Evolutionary conservation across 2,888 invertebrate genomes (phyloP), one percentile per base, ranked within the genome.

Genomic region (Boloria selene): DNA sequence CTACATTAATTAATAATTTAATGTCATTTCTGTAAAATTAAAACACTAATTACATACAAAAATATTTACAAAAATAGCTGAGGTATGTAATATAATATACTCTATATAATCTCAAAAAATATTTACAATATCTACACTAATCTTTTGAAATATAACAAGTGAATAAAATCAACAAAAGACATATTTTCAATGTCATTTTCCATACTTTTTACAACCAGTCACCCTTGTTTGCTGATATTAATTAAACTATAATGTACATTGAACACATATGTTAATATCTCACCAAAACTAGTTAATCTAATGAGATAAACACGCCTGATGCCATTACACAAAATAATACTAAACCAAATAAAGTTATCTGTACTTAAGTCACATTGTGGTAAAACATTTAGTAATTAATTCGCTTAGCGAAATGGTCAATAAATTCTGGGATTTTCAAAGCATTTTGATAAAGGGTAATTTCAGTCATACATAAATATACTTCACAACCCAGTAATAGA

Each of bases 41-140:
- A 22, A 22, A 61, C 38, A 61, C 22, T 61, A 51, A 42, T 42
- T 51, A 47, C 31, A 54, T 54, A 47, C 14, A 62, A 17, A 62
- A 31, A 62, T 54, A 61, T 44, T 16, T 61, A 60, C 60, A 60
- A 60, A 60, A 60, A 60, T 60, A 49, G 31, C 47, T 45, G 45
- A 47, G 31, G 47, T 62, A 62, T 54, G 17, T 26, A 14, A 47
- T 10, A 31, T 26, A 61, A 45, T 38, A 65, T 16, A 26, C 6
- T 14, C 17, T 42, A 54, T 61, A 31, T 59, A 58, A 5, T 54
- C 13, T 54, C 2, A 13, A 22, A 56, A 4, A 2, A 22, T 22
- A 56, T 56, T 22, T 56, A 56, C 55, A 51, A 51, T 51, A 61
- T 61, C 54, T 53, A 56, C n/a, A 51, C 5, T 18, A 42, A 16